Percentiles rank a stretch among this genome's conserved stretches.
These are phyloP conservation scores for Chloropsis hardwickii DNA, from an alignment of 2,113 vertebrate species.

Conservation along the genomic window DNA sequence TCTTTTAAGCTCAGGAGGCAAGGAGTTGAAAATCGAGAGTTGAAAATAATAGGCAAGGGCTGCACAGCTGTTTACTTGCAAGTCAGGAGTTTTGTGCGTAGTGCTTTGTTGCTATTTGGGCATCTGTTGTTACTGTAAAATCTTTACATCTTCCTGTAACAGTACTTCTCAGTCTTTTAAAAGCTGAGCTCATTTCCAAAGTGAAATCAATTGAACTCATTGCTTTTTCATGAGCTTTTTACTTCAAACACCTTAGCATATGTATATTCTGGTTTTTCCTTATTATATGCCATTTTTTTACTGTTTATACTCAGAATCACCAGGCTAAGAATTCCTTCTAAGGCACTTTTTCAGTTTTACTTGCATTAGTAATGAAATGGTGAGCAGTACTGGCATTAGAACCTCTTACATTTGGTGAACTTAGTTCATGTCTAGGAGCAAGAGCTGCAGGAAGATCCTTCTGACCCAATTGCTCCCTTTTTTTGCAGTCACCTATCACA, in stretches of 20 bases:
- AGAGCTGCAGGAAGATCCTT: background rate
- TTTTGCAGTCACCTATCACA: background rate
- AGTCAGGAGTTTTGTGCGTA: background rate
- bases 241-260: background rate
- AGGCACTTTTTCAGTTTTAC: background rate
- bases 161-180: background rate
- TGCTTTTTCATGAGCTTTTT: background rate
- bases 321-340: background rate
- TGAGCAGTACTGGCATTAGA: background rate
- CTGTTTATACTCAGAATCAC: background rate
- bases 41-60: background rate
- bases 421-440: background rate
- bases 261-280: background rate
- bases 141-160: background rate
- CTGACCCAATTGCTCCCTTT: background rate
- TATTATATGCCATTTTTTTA: background rate
- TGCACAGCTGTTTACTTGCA: background rate
- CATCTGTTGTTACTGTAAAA: conserved; percentile 16
- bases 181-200: conserved; percentile 8
- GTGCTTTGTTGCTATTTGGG: background rate
- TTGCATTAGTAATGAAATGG: background rate
- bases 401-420: background rate
- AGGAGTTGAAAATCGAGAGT: background rate
- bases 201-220: background rate
- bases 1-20: background rate